phyloP scores from a whole-genome alignment of 2,888 invertebrate genomes.

The Steinernema scapterisci region DNA sequence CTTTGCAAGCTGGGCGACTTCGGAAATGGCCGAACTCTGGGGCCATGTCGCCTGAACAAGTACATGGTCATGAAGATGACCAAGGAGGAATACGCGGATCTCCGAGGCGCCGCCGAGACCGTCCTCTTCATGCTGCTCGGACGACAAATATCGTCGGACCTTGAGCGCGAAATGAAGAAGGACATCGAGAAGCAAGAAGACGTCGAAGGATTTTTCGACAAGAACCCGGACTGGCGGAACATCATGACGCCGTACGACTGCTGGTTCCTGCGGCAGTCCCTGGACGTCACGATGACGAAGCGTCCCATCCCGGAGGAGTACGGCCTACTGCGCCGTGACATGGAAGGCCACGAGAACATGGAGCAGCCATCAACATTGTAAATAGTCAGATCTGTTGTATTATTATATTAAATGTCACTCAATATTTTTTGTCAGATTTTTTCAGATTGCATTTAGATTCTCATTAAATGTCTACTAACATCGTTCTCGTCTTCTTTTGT shows the following conservation, averaged over 20 bases:
- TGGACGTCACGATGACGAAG: neutral
- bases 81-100: neutral
- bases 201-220: neutral
- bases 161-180: neutral
- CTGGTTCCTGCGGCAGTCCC: neutral
- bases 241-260: neutral
- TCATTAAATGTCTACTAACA: too few relatives aligned
- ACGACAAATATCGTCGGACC: neutral
- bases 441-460: too few relatives aligned
- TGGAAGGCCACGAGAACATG: too few relatives aligned
- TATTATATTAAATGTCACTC: too few relatives aligned
- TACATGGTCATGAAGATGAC: neutral
- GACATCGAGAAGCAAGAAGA: neutral
- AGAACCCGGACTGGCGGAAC: neutral
- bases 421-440: too few relatives aligned
- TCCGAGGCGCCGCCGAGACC: neutral
- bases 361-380: too few relatives aligned
- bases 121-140: neutral
- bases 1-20: slow-evolving; percentile 23
- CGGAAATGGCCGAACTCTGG: neutral
- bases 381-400: too few relatives aligned
- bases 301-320: neutral
- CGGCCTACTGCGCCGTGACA: neutral
- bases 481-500: too few relatives aligned
- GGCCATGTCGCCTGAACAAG: neutral